A percentile compares a stretch with the other conserved stretches of the same genome.
Conservation (phyloP, 1,140 invertebrate genomes). For the Monomorium pharaonis region DNA sequence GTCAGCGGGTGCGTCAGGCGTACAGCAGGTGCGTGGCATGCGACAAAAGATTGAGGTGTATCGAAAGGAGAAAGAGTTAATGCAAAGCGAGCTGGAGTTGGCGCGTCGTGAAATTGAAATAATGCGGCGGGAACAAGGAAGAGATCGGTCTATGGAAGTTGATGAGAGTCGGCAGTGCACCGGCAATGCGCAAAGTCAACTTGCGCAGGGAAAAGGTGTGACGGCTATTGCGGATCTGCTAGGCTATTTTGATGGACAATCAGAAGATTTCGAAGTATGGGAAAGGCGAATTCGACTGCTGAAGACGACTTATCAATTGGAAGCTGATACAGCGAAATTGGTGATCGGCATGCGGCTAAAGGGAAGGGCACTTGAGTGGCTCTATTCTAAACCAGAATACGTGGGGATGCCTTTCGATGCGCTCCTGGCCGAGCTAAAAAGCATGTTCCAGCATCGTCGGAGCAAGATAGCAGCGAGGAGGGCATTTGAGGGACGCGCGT, state of each 20-base stretch:
- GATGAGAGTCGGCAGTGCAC: background rate
- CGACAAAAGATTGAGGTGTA: too few relatives aligned
- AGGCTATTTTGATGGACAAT: background rate
- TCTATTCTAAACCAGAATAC: conserved; percentile 20
- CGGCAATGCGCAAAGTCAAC: too few relatives aligned
- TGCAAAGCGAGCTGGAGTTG: too few relatives aligned
- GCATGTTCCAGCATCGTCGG: background rate
- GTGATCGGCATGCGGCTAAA: background rate
- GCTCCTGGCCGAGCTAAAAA: background rate
- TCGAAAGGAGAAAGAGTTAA: too few relatives aligned
- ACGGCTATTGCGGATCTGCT: background rate
- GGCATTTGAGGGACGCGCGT: background rate
- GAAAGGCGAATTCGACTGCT: background rate
- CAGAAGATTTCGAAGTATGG: background rate
- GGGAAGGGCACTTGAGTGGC: background rate
- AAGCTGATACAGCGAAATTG: background rate
- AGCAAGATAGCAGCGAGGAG: background rate
- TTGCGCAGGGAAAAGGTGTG: background rate
- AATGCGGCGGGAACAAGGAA: background rate
- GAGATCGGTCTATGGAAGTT: background rate
- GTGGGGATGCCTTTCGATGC: background rate
- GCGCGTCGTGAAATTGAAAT: background rate
- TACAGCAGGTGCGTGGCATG: too few relatives aligned
- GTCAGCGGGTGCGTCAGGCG: too few relatives aligned
- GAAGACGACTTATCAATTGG: background rate